phyloP scores from a whole-genome alignment of 2,113 vertebrate species.

The Dicentrarchus labrax region DNA sequence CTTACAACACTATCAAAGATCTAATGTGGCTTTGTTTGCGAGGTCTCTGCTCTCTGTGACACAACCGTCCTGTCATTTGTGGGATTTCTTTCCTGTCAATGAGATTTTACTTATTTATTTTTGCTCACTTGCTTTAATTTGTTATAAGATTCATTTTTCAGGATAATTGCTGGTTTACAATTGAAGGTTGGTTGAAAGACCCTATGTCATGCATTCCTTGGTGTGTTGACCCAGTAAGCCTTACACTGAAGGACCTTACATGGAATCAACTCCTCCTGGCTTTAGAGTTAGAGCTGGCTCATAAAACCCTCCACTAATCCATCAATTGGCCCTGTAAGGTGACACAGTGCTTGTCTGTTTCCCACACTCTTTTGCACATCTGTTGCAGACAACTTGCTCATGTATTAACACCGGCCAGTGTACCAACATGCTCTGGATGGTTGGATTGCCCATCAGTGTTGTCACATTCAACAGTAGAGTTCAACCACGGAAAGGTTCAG shows the following conservation, averaged over 20 bases:
- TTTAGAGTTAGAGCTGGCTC: conserved; percentile 1
- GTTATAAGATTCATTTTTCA: conserved; percentile 36
- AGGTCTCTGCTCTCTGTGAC: conserved; percentile 10
- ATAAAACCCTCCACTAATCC: conserved; percentile 18
- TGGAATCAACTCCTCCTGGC: conserved; percentile 7
- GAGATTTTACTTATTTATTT: conserved; percentile 72
- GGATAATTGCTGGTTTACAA: conserved; percentile 54
- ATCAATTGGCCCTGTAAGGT: conserved; percentile 9
- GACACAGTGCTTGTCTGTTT: conserved; percentile 14
- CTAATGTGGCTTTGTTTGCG: conserved; percentile 6
- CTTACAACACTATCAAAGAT: conserved; percentile 37
- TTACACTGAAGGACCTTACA: conserved; percentile 20
- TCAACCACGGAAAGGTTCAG: conserved; percentile 27
- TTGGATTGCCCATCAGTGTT: conserved; percentile 56
- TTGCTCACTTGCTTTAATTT: conserved; percentile 56
- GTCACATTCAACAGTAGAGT: conserved; percentile 28
- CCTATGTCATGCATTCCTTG: conserved; percentile 55
- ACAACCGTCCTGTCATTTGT: conserved; percentile 9
- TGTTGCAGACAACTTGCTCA: conserved; percentile 18
- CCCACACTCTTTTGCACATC: conserved; percentile 34
- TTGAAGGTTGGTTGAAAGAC: conserved; percentile 41
- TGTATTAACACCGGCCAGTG: conserved; percentile 46
- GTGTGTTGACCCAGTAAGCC: conserved; percentile 37
- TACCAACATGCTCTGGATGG: conserved; percentile 10
- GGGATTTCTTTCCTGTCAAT: conserved; percentile 30